Percentiles rank a stretch among this genome's conserved stretches.
phyloP scores from a whole-genome alignment of 2,888 invertebrate genomes.

The Hetaerina titia region DNA sequence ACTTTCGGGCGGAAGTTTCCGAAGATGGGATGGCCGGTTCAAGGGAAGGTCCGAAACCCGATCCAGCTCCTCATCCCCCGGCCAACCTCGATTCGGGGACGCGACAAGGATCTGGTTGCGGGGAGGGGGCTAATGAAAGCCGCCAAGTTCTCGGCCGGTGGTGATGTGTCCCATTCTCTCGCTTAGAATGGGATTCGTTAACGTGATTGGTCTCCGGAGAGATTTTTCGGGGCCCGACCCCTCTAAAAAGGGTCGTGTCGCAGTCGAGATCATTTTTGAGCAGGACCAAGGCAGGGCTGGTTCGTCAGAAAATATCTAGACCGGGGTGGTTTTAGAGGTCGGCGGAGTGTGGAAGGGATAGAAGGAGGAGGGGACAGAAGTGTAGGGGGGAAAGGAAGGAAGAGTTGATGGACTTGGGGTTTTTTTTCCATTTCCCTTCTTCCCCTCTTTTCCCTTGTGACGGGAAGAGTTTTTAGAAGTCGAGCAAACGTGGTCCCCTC shows the following conservation, averaged over 20 bases:
- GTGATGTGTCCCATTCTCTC: not conserved
- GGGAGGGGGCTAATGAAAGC: not conserved
- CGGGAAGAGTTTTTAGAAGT: not conserved
- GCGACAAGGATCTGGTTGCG: not conserved
- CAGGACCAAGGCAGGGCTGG: not conserved
- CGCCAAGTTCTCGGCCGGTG: not conserved
- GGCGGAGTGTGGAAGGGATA: not conserved
- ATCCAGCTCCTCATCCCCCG: not conserved
- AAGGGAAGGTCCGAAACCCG: not conserved
- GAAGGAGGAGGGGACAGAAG: not conserved
- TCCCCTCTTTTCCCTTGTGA: not conserved
- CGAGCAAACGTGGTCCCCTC: not conserved
- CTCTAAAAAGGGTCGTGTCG: not conserved
- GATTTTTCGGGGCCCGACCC: not conserved
- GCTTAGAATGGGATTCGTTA: slow-evolving; percentile 50
- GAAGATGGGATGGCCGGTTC: not conserved
- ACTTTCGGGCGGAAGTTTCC: not conserved
- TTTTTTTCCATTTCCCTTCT: not conserved
- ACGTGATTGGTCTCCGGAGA: slow-evolving; percentile 8
- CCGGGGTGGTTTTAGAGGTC: not conserved
- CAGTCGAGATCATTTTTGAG: not conserved
- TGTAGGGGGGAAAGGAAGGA: not conserved
- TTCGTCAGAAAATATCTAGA: not conserved
- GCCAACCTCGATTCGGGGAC: not conserved
- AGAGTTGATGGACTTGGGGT: not conserved